phyloP scores from a whole-genome alignment of 2,888 invertebrate genomes.

The Ochropleura leucogaster region DNA sequence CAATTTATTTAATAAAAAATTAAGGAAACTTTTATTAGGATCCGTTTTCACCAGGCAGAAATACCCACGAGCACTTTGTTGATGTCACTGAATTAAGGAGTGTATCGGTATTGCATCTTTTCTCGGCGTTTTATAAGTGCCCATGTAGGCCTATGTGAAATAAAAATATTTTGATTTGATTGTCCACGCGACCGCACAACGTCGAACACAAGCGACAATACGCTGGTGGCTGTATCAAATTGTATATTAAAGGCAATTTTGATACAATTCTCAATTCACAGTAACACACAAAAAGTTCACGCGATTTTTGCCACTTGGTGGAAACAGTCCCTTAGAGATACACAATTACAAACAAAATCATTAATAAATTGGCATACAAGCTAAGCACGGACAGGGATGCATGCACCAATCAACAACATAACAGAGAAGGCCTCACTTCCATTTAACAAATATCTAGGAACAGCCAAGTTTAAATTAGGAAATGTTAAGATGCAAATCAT shows the following conservation, averaged over 20 bases:
- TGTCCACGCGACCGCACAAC: too few species aligned
- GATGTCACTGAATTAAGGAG: background rate
- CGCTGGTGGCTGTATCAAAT: too few species aligned
- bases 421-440: slow-evolving; percentile 14
- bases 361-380: slow-evolving; percentile 27
- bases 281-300: background rate
- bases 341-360: slow-evolving; percentile 14
- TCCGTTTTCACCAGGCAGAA: background rate
- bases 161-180: too few species aligned
- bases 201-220: too few species aligned
- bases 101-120: background rate
- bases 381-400: slow-evolving; percentile 39
- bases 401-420: slow-evolving; percentile 29
- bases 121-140: too few species aligned
- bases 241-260: background rate
- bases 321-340: slow-evolving; percentile 2
- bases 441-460: background rate
- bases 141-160: too few species aligned
- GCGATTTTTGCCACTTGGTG: background rate
- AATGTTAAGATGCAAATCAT: slow-evolving; percentile 25
- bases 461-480: background rate
- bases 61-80: background rate
- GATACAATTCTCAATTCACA: background rate
- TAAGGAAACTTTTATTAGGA: background rate
- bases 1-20: slow-evolving; percentile 12